Percentiles rank a stretch among this genome's conserved stretches.
phyloP scores from a whole-genome alignment of 2,113 vertebrate genomes.

The Sminthopsis crassicaudata region DNA sequence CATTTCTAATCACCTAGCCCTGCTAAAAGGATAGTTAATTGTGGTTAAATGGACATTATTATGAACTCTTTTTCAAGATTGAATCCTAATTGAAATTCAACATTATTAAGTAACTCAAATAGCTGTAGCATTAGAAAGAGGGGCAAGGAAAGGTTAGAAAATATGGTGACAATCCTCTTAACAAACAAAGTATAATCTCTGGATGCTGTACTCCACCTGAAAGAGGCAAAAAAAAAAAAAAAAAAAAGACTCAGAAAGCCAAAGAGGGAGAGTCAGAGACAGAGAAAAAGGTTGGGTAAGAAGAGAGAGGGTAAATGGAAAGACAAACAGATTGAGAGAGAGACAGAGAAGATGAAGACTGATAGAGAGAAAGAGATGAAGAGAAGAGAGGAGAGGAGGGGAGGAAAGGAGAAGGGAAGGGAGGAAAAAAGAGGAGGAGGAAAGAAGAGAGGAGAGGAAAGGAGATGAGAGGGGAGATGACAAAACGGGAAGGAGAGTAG shows the following conservation, averaged over 20 bases:
- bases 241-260: too few relatives aligned
- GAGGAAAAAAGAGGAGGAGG: too few relatives aligned
- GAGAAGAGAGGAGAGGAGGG: neutral
- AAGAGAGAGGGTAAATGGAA: neutral
- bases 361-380: neutral
- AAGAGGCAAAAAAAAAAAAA: neutral
- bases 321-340: too few relatives aligned
- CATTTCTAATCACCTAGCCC: conserved; percentile 42
- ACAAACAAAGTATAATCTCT: conserved; percentile 59
- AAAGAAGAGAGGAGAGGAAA: too few relatives aligned
- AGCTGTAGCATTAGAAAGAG: conserved; percentile 51
- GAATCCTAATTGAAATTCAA: conserved; percentile 68
- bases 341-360: neutral
- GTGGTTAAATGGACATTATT: conserved; percentile 61
- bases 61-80: conserved; percentile 61
- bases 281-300: neutral
- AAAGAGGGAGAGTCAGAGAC: neutral
- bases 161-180: neutral
- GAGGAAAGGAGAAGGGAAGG: too few relatives aligned
- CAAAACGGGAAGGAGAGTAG: too few relatives aligned
- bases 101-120: conserved; percentile 55
- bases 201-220: conserved; percentile 13
- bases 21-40: conserved; percentile 65
- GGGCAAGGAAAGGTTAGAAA: neutral
- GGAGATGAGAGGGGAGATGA: too few relatives aligned